Evolutionary conservation across 2,113 vertebrate species (phyloP).

Genomic region (Mus spicilegus): DNA sequence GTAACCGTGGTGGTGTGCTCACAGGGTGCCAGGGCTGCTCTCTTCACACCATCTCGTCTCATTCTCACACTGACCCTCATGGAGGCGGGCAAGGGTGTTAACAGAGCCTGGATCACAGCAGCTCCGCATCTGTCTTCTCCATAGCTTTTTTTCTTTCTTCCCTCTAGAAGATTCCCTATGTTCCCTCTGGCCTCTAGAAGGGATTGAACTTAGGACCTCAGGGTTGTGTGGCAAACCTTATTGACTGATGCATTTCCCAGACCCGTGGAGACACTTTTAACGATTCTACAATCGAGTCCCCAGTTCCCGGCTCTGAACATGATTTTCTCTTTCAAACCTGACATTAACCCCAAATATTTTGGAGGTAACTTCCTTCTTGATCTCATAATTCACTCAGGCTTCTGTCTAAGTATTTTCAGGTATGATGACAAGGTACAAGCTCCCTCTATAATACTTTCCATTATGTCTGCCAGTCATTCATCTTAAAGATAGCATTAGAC

Average conservation of each 20-base stretch:
- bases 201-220: background rate
- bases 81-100: background rate
- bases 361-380: background rate
- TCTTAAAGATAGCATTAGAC: background rate
- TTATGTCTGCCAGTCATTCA: background rate
- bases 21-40: background rate
- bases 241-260: background rate
- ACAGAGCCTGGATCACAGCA: background rate
- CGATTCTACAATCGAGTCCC: background rate
- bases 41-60: background rate
- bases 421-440: background rate
- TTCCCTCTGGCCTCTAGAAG: no score
- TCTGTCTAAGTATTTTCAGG: background rate
- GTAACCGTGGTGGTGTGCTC: background rate
- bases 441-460: background rate
- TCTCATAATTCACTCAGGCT: background rate
- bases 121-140: background rate
- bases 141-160: background rate
- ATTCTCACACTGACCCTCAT: background rate
- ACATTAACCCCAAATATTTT: background rate
- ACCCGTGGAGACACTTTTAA: background rate
- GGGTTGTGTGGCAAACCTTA: background rate
- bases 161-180: background rate
- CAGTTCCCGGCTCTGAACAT: fast-evolving
- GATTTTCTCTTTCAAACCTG: background rate